Conservation (phyloP, 2,888 invertebrate species). For the Gymnoscelis rufifasciata region DNA sequence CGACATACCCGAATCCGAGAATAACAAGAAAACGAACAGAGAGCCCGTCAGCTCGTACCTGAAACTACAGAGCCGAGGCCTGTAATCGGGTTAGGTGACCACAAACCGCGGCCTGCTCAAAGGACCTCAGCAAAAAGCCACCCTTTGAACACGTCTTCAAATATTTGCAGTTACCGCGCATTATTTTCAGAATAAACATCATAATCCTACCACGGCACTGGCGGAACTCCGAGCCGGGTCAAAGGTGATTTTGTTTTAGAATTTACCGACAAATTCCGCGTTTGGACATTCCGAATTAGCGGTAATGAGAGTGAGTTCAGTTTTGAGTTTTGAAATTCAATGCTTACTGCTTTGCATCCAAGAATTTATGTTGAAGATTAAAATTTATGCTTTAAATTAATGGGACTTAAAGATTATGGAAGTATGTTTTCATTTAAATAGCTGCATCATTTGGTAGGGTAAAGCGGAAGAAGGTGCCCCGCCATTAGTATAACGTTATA, state of each 20-base stretch:
- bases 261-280: conserved; percentile 32
- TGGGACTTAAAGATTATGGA: too few species aligned
- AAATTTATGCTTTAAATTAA: too few species aligned
- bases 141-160: conserved; percentile 73
- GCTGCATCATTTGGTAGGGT: too few species aligned
- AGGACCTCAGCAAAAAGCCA: conserved; percentile 68
- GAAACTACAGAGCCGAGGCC: conserved; percentile 23
- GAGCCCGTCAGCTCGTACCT: conserved; percentile 6
- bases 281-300: conserved; percentile 31
- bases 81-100: conserved; percentile 74
- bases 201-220: conserved; percentile 54
- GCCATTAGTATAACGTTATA: too few species aligned
- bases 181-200: conserved; percentile 75
- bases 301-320: conserved; percentile 13
- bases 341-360: too few species aligned
- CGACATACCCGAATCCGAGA: too few species aligned
- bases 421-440: too few species aligned
- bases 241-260: conserved; percentile 51
- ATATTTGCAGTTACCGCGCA: conserved; percentile 72
- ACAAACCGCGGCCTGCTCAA: conserved; percentile 62
- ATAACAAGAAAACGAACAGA: background rate
- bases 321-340: background rate
- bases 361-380: too few species aligned
- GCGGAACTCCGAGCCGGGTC: conserved; percentile 46
- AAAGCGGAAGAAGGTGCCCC: too few species aligned